Evolutionary conservation across 2,888 invertebrate genomes (phyloP), one percentile per base, ranked within the genome.

Genomic region (Alcis repandata): DNA sequence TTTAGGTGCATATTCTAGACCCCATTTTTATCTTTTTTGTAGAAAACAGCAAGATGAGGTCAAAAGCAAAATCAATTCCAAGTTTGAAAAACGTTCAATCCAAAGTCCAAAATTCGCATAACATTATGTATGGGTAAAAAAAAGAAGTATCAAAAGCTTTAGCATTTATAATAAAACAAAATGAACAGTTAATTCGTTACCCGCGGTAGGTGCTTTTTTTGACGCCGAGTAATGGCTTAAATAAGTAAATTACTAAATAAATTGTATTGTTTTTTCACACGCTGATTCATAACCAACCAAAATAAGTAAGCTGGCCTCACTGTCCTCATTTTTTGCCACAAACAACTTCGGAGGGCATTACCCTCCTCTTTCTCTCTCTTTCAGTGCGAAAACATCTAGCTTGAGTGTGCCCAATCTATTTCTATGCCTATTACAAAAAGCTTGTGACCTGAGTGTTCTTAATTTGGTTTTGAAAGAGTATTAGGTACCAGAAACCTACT

Each of bases 301-400:
- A 91, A 89, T 90, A 88, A 91, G 88, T 84, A 80, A 90, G 87
- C 89, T 87, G 90, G 89, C 89, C 88, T 87, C 84, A 67, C 85
- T 87, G 92, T 88, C 91, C 92, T 83, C 91, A 92, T 92, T 93
- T 93, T 93, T 93, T 92, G 88, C 92, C 86, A 87, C 91, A 91
- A 92, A 91, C 92, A 92, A 91, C 92, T 91, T 89, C 76, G 75
- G 89, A 90, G 92, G 91, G 89, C 92, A 90, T 88, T 90, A 89
- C 87, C 91, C 92, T 87, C 86, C 80, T 85, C 86, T 84, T 79
- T 74, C 79, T 80, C 80, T 80, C 79, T 87, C 88, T 80, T 82
- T 83, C 84, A 79, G 77, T 67, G 85, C 81, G 82, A 84, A 88
- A 89, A 84, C 88, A 88, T 82, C 88, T 91, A 89, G 85, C 86